Conservation (phyloP, 2,888 invertebrate species). For the Glyphotaelius pellucidus region DNA sequence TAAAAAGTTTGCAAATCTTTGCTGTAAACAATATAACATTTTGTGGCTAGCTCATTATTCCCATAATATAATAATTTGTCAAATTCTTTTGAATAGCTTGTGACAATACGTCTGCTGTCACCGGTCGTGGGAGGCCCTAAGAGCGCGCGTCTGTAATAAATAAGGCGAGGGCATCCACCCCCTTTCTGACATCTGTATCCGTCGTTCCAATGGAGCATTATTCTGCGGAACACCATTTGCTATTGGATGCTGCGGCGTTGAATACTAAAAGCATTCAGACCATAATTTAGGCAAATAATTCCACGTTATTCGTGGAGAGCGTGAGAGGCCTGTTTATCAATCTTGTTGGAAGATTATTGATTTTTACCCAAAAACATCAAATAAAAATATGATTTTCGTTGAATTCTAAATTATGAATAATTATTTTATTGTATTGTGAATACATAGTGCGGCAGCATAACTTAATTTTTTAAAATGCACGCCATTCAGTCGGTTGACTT, state of each 20-base stretch:
- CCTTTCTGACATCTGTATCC: neutral
- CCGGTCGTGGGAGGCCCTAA: neutral
- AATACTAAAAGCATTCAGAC: neutral
- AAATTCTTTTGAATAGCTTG: neutral
- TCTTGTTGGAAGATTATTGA: too few species aligned
- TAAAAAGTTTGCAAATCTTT: neutral
- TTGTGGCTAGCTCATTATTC: neutral
- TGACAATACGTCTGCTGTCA: neutral
- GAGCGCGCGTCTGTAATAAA: neutral
- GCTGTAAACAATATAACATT: neutral
- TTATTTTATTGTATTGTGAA: too few species aligned
- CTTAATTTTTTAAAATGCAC: too few species aligned
- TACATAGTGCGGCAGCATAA: too few species aligned
- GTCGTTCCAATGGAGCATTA: neutral
- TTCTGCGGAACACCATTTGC: conserved; percentile 2
- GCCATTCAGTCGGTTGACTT: too few species aligned
- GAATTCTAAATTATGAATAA: too few species aligned
- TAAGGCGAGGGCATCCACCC: neutral
- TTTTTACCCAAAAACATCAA: too few species aligned
- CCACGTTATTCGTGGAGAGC: neutral
- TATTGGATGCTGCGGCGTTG: neutral
- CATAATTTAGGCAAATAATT: neutral
- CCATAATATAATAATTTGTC: neutral
- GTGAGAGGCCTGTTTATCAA: neutral
- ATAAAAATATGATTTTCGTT: too few species aligned